These are phyloP conservation scores for Pentamera pediparva DNA, from an alignment of 53 echinoderm and acorn worm genomes.

Conservation along the genomic window DNA sequence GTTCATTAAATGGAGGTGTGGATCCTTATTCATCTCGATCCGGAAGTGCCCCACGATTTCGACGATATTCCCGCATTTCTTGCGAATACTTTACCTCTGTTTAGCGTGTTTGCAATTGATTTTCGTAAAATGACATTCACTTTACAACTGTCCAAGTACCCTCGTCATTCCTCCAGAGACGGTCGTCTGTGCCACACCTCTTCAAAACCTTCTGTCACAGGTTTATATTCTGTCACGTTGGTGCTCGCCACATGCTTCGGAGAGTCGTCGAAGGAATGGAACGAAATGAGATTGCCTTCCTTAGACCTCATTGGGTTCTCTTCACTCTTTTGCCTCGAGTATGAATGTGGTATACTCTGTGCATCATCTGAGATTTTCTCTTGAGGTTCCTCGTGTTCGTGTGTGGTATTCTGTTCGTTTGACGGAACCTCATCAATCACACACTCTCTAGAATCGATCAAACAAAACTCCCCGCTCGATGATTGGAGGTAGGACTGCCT, in stretches of 20 bases:
- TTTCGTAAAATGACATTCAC: too few species aligned
- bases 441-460: too few species aligned
- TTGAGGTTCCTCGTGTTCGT: background rate
- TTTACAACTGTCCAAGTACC: too few species aligned
- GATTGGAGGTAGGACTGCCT: background rate
- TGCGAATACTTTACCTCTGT: too few species aligned
- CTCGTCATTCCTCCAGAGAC: slow-evolving; percentile 1
- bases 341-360: background rate
- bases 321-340: background rate
- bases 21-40: too few species aligned
- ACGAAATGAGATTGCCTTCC: slow-evolving; percentile 8
- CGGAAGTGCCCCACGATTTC: too few species aligned
- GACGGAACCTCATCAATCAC: background rate
- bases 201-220: background rate
- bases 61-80: too few species aligned
- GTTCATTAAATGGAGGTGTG: too few species aligned
- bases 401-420: too few species aligned
- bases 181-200: slow-evolving; percentile 17
- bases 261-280: slow-evolving; percentile 10
- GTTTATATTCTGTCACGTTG: background rate
- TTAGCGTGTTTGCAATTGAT: too few species aligned
- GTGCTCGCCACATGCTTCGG: background rate
- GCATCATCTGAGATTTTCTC: background rate
- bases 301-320: background rate
- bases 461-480: too few species aligned